Percentiles rank a stretch among this genome's conserved stretches.
These are phyloP conservation scores for Geococcyx californianus DNA, from an alignment of 2,113 vertebrate species.

Conservation along the genomic window DNA sequence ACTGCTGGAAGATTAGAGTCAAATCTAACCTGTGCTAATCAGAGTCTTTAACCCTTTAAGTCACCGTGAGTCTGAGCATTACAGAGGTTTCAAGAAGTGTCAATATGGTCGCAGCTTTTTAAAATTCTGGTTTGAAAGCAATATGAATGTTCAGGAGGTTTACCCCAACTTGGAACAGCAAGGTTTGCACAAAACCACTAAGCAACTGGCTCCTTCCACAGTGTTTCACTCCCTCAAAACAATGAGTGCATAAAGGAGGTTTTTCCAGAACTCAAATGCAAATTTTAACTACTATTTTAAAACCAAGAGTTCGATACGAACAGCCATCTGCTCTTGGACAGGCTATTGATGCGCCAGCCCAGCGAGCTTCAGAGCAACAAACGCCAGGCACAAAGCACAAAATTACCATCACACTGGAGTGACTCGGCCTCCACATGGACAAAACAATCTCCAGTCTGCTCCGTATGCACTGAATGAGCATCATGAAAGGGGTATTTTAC, in stretches of 20 bases:
- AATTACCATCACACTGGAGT: background rate
- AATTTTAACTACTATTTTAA: slow-evolving; percentile 2
- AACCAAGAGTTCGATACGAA: background rate
- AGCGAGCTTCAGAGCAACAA: background rate
- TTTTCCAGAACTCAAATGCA: background rate
- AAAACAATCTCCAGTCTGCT: background rate
- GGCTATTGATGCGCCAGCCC: background rate
- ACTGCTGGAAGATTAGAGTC: background rate
- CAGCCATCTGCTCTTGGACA: slow-evolving; percentile 61
- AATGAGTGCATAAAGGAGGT: background rate
- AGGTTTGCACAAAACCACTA: background rate
- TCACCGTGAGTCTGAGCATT: background rate
- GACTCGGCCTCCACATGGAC: background rate
- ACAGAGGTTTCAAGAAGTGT: background rate
- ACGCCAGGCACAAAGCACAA: background rate
- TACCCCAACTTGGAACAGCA: background rate
- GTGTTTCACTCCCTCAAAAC: background rate
- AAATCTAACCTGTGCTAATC: background rate
- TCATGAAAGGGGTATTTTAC: background rate
- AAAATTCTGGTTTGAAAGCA: background rate
- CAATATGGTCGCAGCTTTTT: background rate
- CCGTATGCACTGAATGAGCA: background rate
- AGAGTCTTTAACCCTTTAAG: background rate
- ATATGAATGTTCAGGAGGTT: background rate
- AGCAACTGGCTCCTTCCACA: background rate